Percentiles rank a stretch among this genome's conserved stretches.
phyloP scores from a whole-genome alignment of 2,888 invertebrate genomes.

The Yponomeuta cagnagella region DNA sequence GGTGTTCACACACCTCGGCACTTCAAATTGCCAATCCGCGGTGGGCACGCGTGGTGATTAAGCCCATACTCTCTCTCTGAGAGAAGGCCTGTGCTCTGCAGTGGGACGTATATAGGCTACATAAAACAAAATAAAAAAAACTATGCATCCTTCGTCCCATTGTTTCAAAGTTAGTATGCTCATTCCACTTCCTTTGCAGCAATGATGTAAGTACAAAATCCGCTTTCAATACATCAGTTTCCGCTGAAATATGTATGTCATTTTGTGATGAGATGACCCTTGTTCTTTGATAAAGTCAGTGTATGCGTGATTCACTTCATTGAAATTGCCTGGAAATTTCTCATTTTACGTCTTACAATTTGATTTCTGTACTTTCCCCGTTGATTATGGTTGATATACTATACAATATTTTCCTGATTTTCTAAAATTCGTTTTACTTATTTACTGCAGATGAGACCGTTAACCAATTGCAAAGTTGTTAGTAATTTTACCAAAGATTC shows the following conservation, averaged over 20 bases:
- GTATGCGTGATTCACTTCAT: neutral
- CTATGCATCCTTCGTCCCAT: neutral
- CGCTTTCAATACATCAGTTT: slow-evolving; percentile 9
- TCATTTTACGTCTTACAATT: neutral
- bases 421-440: neutral
- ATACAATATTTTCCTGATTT: neutral
- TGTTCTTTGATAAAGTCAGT: slow-evolving; percentile 12
- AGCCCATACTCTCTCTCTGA: too few relatives aligned
- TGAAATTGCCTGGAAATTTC: neutral
- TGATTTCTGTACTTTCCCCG: neutral
- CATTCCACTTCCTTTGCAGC: slow-evolving; percentile 8
- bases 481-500: neutral
- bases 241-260: neutral
- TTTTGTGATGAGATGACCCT: slow-evolving; percentile 4
- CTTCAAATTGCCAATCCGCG: too few relatives aligned
- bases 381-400: neutral
- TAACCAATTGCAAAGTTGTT: neutral
- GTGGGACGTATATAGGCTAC: too few relatives aligned
- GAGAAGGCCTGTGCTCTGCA: too few relatives aligned
- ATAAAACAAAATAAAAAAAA: too few relatives aligned
- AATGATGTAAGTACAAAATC: neutral
- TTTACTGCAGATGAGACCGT: too few relatives aligned
- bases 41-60: too few relatives aligned
- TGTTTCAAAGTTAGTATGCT: neutral
- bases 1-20: too few relatives aligned